Conservation (phyloP, 2,797 vertebrate species). For the Rhodeus uyekii region DNA sequence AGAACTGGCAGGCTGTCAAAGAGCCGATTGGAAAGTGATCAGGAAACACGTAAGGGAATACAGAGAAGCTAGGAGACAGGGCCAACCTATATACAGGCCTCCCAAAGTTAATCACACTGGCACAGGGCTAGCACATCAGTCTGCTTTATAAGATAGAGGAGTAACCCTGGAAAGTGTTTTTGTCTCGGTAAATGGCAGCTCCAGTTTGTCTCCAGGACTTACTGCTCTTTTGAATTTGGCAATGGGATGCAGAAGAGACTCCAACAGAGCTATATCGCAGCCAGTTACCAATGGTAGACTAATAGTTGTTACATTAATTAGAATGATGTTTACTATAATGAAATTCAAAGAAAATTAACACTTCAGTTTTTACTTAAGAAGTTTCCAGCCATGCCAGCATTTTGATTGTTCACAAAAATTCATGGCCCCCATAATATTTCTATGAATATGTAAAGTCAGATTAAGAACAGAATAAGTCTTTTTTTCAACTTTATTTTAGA, state of each 20-base stretch:
- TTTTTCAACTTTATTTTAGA: too few species aligned
- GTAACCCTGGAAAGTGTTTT: constrained; percentile 64
- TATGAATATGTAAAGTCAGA: too few species aligned
- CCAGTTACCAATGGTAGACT: background rate
- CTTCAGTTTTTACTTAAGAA: background rate
- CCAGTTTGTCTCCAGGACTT: constrained; percentile 50
- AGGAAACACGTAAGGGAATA: constrained; percentile 71
- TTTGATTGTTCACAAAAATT: background rate
- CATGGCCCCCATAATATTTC: background rate
- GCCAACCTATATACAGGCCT: constrained; percentile 53
- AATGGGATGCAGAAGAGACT: background rate
- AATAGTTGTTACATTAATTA: background rate
- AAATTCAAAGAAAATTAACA: background rate
- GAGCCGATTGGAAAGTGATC: constrained; percentile 75
- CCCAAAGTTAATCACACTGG: constrained; percentile 67
- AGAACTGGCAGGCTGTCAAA: constrained; percentile 84
- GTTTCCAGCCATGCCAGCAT: background rate
- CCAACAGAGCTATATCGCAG: constrained; percentile 20
- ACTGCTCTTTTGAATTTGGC: constrained; percentile 50
- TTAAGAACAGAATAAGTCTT: too few species aligned
- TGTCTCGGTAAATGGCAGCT: constrained; percentile 53
- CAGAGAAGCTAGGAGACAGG: constrained; percentile 65
- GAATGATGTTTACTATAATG: constrained; percentile 1
- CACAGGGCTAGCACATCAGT: constrained; percentile 60
- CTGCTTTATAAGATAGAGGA: constrained; percentile 68